Conservation (phyloP, 2,797 vertebrate species). For the Sarcophilus harrisii region DNA sequence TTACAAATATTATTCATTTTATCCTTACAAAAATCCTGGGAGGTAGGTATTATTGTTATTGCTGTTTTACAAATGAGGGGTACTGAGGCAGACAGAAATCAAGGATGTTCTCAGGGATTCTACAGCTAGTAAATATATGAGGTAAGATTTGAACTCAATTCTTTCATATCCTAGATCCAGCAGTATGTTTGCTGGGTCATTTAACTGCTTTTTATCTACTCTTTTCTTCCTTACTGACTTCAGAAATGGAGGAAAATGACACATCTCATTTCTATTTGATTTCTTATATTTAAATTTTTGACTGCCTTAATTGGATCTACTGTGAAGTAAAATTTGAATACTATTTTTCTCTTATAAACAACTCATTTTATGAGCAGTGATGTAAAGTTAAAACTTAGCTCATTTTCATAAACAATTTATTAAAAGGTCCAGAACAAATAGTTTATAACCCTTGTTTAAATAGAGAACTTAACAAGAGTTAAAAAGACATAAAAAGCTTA, state of each 20-base stretch:
- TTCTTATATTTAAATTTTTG: background rate
- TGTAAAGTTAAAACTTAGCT: background rate
- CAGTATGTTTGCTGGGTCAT: background rate
- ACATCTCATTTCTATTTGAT: background rate
- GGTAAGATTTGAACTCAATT: background rate
- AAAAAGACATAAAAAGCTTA: background rate
- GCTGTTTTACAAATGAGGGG: background rate
- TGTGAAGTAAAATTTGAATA: background rate
- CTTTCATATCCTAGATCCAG: background rate
- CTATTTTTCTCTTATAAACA: background rate
- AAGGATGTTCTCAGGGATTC: background rate
- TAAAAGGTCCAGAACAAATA: conserved; percentile 6
- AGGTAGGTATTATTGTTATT: background rate
- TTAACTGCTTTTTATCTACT: background rate
- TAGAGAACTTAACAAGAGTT: background rate
- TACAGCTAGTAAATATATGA: background rate
- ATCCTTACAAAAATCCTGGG: background rate
- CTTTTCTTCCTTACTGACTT: background rate
- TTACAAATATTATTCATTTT: background rate
- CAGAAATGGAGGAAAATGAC: background rate
- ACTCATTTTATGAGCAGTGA: conserved; percentile 3
- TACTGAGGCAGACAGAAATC: background rate
- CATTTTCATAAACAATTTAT: conserved; percentile 35
- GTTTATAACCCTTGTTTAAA: conserved; percentile 33
- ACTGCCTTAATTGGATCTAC: background rate